These are phyloP conservation scores for Campoplex capitator DNA, from an alignment of 2,888 invertebrate genomes.

Conservation along the genomic window DNA sequence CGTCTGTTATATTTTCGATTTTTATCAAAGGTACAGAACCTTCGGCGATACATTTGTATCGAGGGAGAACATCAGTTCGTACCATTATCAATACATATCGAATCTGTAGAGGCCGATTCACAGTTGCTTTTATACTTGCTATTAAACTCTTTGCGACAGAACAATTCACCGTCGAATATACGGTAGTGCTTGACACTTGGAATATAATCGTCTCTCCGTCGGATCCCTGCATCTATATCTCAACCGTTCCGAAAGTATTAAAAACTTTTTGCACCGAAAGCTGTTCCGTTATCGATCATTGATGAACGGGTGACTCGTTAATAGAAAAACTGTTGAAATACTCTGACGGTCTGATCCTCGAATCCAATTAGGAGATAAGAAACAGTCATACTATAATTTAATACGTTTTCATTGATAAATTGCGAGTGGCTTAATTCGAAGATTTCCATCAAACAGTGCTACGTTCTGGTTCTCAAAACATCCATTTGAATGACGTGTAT, in stretches of 20 bases:
- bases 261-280: background rate
- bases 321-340: no score
- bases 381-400: background rate
- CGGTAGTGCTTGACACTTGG: background rate
- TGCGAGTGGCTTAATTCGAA: background rate
- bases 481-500: background rate
- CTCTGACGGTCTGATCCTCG: background rate
- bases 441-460: background rate
- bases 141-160: background rate
- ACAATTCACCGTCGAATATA: background rate
- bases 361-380: background rate
- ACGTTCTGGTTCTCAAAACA: background rate
- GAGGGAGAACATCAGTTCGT: slow-evolving; percentile 14
- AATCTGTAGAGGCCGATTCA: background rate
- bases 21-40: slow-evolving; percentile 3
- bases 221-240: background rate
- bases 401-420: background rate
- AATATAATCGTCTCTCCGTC: background rate
- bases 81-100: background rate
- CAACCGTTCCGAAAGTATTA: background rate
- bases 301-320: no score
- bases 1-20: slow-evolving; percentile 27
- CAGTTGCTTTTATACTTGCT: slow-evolving; percentile 39
- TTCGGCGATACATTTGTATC: slow-evolving; percentile 37
- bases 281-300: background rate